These are phyloP conservation scores for Rhyacichthys aspro DNA, from an alignment of 2,797 vertebrate genomes.

Conservation along the genomic window DNA sequence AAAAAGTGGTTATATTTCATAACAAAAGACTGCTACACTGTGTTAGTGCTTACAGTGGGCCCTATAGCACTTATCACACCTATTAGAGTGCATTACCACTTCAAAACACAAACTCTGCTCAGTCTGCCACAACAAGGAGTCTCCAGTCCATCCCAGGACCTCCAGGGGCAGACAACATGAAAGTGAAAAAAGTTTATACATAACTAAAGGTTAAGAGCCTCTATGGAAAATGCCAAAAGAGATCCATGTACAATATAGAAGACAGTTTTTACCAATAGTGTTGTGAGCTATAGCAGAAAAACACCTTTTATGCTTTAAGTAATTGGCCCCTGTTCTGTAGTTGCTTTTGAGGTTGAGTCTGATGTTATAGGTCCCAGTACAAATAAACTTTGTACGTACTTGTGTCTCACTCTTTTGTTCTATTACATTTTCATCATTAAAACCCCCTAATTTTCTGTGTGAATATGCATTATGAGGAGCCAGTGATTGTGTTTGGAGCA, in stretches of 20 bases:
- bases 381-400: background rate
- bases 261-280: background rate
- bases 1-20: conserved; percentile 59
- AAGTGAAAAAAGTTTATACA: conserved; percentile 44
- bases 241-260: background rate
- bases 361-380: background rate
- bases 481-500: conserved; percentile 45
- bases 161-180: conserved; percentile 56
- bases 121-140: conserved; percentile 52
- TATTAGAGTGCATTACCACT: conserved; percentile 78
- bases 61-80: conserved; percentile 70
- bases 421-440: conserved; percentile 2
- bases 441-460: conserved; percentile 30
- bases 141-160: conserved; percentile 55
- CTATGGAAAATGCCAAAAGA: conserved; percentile 16
- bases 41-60: conserved; percentile 67
- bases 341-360: background rate
- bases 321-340: too few species aligned
- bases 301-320: too few species aligned
- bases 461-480: conserved; percentile 57
- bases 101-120: conserved; percentile 74
- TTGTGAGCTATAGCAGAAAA: too few species aligned
- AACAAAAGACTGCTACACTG: conserved; percentile 72
- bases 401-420: background rate
- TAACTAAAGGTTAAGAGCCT: conserved; percentile 4